These are phyloP conservation scores for Dipodomys stephensi DNA, from an alignment of 2,113 vertebrate species.

Conservation along the genomic window DNA sequence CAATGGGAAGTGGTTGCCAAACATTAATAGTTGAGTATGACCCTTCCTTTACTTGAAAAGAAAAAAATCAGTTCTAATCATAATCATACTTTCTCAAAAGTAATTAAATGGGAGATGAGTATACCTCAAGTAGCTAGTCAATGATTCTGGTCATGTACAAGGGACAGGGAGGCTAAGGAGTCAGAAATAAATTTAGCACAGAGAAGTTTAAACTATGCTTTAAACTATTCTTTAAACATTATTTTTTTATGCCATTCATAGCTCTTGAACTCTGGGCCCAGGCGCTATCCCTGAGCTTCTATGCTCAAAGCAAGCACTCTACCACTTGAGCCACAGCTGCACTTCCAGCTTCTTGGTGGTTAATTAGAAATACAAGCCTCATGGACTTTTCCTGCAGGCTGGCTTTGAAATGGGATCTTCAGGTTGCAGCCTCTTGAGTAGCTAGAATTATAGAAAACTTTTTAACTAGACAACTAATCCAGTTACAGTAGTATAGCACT, in stretches of 20 bases:
- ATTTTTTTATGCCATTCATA: too few species aligned
- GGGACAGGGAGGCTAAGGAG: background rate
- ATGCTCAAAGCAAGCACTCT: too few species aligned
- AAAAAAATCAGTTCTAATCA: conserved; percentile 19
- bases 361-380: too few species aligned
- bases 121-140: background rate
- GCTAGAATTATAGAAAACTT: background rate
- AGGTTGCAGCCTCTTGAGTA: too few species aligned
- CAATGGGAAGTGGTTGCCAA: background rate
- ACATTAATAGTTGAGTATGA: conserved; percentile 17
- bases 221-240: too few species aligned
- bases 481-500: background rate
- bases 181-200: conserved; percentile 28
- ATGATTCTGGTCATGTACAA: background rate
- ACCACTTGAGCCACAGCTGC: too few species aligned
- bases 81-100: background rate
- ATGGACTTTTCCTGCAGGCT: too few species aligned
- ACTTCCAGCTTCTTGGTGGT: too few species aligned
- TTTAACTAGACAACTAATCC: background rate
- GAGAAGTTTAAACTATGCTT: background rate
- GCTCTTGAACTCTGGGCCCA: too few species aligned
- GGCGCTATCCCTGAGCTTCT: too few species aligned
- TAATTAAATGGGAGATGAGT: background rate
- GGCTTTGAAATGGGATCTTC: too few species aligned
- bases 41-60: conserved; percentile 14